Percentiles rank a stretch among this genome's conserved stretches.
These are phyloP conservation scores for Orchestia grillus DNA, from an alignment of 1,140 invertebrate species.

Conservation along the genomic window DNA sequence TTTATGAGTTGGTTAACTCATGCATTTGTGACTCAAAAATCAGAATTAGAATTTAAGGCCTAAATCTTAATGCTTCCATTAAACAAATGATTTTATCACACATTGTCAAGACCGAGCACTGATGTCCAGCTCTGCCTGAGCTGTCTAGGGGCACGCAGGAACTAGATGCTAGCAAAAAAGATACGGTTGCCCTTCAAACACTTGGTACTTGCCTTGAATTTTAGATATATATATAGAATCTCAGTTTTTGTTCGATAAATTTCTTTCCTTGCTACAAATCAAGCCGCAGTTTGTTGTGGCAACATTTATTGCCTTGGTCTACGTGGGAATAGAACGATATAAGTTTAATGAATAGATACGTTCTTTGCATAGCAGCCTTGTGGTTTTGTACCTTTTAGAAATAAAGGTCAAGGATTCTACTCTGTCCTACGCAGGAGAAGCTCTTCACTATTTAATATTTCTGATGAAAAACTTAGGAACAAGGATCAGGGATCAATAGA, in stretches of 20 bases:
- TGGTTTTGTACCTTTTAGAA: background rate
- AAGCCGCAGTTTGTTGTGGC: background rate
- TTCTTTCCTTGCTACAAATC: background rate
- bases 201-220: background rate
- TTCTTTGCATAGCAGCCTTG: background rate
- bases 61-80: background rate
- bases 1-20: background rate
- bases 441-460: background rate
- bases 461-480: background rate
- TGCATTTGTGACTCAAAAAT: background rate
- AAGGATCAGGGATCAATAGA: background rate
- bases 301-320: background rate
- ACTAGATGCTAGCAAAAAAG: background rate
- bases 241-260: background rate
- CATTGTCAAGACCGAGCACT: background rate
- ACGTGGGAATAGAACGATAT: no score
- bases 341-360: no score
- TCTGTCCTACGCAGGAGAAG: background rate
- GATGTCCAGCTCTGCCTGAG: background rate
- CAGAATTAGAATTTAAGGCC: background rate
- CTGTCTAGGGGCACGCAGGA: background rate
- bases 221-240: background rate
- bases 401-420: background rate
- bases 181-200: background rate
- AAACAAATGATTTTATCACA: background rate